Evolutionary conservation across 2,113 vertebrate genomes (phyloP).

Genomic region (Euleptes europaea): DNA sequence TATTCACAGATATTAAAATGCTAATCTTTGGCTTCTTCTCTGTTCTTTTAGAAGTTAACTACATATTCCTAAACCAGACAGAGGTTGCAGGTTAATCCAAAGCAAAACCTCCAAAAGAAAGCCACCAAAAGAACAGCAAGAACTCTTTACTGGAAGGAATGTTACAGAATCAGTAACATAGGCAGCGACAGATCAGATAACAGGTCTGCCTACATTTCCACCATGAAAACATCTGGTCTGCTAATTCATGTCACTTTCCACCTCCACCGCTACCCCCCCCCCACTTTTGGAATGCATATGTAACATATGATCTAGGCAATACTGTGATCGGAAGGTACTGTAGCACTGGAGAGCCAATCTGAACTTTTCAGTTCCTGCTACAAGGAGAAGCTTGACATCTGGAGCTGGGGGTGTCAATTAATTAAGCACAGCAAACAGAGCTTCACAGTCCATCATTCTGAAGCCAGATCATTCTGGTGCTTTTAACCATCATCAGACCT

Average conservation of each 20-base stretch:
- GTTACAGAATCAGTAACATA: not conserved
- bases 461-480: rapidly evolving
- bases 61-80: not conserved
- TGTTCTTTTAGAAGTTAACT: not conserved
- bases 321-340: not conserved
- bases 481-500: not conserved
- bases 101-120: too few relatives aligned
- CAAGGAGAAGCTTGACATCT: not conserved
- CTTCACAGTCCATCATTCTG: rapidly evolving
- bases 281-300: not conserved
- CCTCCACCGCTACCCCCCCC: not conserved
- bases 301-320: not conserved
- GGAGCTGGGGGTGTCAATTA: rapidly evolving
- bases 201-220: not conserved
- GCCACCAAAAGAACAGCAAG: too few relatives aligned
- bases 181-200: not conserved
- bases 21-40: not conserved
- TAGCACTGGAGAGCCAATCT: not conserved
- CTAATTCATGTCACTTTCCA: not conserved
- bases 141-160: not conserved
- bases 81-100: too few relatives aligned
- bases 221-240: not conserved
- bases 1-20: not conserved
- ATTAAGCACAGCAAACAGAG: rapidly evolving
- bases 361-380: not conserved